Evolutionary conservation across 2,888 invertebrate species (phyloP).

Genomic region (Drosophila multiciliata): DNA sequence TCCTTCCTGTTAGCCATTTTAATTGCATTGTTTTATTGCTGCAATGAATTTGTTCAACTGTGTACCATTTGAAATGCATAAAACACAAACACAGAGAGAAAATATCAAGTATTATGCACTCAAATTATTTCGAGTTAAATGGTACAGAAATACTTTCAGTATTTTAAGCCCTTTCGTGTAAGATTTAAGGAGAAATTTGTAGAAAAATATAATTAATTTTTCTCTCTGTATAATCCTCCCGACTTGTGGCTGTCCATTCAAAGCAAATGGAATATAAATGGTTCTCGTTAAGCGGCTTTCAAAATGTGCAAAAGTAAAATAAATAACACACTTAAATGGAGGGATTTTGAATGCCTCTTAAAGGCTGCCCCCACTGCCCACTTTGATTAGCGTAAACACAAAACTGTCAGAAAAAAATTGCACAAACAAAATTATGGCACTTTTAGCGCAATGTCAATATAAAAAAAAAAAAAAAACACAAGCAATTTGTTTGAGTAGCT

Average conservation of each 20-base stretch:
- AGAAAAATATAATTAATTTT: background rate
- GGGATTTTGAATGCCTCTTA: conserved; percentile 15
- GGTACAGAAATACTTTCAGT: background rate
- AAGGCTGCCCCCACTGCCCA: background rate
- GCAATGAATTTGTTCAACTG: conserved; percentile 44
- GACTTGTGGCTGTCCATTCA: background rate
- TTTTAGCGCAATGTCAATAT: conserved; percentile 62
- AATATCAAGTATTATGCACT: background rate
- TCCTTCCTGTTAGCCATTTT: conserved; percentile 60
- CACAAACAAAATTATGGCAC: conserved; percentile 37
- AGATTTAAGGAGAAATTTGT: background rate
- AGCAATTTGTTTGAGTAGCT: conserved; percentile 48
- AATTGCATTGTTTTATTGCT: conserved; percentile 75
- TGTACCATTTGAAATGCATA: conserved; percentile 18
- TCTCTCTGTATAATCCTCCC: background rate
- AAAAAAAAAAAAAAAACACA: conserved; percentile 56
- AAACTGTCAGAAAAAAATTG: conserved; percentile 11
- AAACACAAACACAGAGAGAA: background rate
- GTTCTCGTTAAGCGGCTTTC: conserved; percentile 16
- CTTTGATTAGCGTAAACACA: conserved; percentile 37
- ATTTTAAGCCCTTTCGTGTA: background rate
- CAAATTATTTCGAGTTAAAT: no score
- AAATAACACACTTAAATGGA: background rate
- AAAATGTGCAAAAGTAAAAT: conserved; percentile 9
- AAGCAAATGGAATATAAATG: conserved; percentile 29